Conservation (phyloP, 2,888 invertebrate species). For the Pachycephus smyrnensis region DNA sequence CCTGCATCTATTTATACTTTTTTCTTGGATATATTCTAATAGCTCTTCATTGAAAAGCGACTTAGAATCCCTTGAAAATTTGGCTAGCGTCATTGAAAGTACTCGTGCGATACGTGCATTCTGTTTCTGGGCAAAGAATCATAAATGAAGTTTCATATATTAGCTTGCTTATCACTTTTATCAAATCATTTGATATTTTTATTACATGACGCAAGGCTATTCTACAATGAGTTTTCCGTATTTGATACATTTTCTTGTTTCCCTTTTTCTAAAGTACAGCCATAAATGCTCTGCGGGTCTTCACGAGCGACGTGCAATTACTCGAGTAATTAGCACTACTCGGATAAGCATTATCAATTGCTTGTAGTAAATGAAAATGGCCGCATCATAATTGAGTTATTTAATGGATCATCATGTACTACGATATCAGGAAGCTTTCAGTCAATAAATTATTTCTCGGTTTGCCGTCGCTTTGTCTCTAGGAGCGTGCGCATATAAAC, state of each 20-base stretch:
- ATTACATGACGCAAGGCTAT: neutral
- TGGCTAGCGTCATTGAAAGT: neutral
- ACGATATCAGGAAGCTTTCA: neutral
- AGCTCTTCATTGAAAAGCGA: neutral
- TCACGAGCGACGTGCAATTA: neutral
- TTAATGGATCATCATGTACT: neutral
- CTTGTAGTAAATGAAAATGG: neutral
- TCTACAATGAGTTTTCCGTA: neutral
- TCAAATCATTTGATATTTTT: neutral
- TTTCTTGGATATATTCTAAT: neutral
- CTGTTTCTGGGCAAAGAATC: neutral
- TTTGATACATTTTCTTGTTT: neutral
- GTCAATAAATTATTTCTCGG: neutral
- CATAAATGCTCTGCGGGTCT: neutral
- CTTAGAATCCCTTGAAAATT: neutral
- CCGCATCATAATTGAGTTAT: neutral
- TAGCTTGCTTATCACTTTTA: neutral
- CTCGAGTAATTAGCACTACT: neutral
- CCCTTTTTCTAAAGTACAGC: neutral
- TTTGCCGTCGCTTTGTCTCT: neutral
- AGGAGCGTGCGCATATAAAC: neutral
- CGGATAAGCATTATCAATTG: neutral
- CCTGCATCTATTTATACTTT: neutral
- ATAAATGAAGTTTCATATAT: neutral
- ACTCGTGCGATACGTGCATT: neutral